Evolutionary conservation across 1,140 invertebrate genomes (phyloP), one percentile per base, ranked within the genome.

Genomic region (Drosophila bocki): DNA sequence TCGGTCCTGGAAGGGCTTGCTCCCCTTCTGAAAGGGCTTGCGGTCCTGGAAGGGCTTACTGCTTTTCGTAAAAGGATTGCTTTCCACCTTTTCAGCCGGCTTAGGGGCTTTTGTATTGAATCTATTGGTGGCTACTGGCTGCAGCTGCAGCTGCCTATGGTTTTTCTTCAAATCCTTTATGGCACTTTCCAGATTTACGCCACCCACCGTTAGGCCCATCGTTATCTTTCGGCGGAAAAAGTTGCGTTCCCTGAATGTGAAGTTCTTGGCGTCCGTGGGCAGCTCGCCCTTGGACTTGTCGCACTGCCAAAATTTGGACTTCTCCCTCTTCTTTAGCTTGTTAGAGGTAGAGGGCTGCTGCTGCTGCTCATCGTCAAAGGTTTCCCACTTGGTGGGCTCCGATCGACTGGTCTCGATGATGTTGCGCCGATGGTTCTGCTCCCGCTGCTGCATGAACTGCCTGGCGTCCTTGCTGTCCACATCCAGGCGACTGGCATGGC

Each of bases 361-460:
- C n/a, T 51, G n/a, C 15, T 65, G 22, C 32, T 62, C 63, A 19
- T 80, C 84, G 3, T 76, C 37, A 4, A 90, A 90, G 3, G 22
- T 33, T 47, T 85, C 85, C 85, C 85, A 90, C 29, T 26, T 75
- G 19, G 81, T 74, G 33, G 37, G 13, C 44, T 71, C 53, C 1
- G 53, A 62, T 1, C 70, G 68, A 13, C 58, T 71, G 1, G 78
- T 33, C 39, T 90, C 86, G 33, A 90, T 90, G 12, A 85, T 42
- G n/a, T 76, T 91, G 3, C 75, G 68, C 8, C 86, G 68, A 33
- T 91, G 75, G 33, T 82, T 90, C 29, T 80, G 60, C 35, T 90
- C 54, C 3, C 85, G 75, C 41, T 80, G 48, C 50, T 77, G 63
- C 33, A 76, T 41, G 3, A 82, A 67, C 5, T 77, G 44, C 37